Conservation (phyloP, 2,888 invertebrate genomes). For the Polymixis lichenea region DNA sequence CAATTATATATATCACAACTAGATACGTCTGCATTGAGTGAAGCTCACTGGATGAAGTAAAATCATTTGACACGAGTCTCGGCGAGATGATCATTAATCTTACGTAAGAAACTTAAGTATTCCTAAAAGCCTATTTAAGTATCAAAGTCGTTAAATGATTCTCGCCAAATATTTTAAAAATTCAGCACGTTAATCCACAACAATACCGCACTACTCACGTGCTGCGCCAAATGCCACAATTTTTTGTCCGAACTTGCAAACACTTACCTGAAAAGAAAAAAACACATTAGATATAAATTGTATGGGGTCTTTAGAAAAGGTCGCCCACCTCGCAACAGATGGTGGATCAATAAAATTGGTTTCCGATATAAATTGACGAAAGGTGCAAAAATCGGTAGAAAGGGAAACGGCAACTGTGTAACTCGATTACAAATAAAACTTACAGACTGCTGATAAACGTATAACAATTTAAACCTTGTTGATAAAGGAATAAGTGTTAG, state of each 20-base stretch:
- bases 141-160: background rate
- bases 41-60: background rate
- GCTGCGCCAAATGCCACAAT: constrained; percentile 67
- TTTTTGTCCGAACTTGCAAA: constrained; percentile 74
- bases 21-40: background rate
- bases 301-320: constrained; percentile 80
- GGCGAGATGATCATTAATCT: background rate
- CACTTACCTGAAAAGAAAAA: constrained; percentile 83
- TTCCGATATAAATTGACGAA: constrained; percentile 76
- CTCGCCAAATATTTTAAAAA: constrained; percentile 41
- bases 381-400: constrained; percentile 83
- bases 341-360: constrained; percentile 80
- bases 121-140: background rate
- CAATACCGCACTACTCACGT: constrained; percentile 73
- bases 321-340: constrained; percentile 81
- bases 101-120: background rate
- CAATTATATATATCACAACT: background rate
- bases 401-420: constrained; percentile 82
- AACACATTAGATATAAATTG: constrained; percentile 80
- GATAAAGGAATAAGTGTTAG: constrained; percentile 40
- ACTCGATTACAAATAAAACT: constrained; percentile 68
- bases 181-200: constrained; percentile 60
- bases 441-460: constrained; percentile 42
- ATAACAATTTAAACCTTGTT: constrained; percentile 65
- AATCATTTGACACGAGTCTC: background rate